Percentiles rank a stretch among this genome's conserved stretches.
Conservation (phyloP, 2,888 invertebrate genomes). For the Loripinus fragilis region DNA sequence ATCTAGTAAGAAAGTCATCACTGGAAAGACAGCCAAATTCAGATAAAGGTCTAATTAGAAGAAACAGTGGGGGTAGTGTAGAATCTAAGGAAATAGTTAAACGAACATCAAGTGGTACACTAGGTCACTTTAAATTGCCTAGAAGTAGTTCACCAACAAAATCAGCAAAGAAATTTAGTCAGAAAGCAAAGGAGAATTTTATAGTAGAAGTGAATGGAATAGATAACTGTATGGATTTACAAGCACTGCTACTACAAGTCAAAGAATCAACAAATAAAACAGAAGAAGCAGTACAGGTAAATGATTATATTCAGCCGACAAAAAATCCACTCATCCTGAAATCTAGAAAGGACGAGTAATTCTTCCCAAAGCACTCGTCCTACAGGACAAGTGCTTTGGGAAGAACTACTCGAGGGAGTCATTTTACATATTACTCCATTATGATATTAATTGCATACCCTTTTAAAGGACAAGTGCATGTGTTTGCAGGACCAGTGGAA, state of each 20-base stretch:
- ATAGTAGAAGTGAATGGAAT: not conserved
- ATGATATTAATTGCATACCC: no score
- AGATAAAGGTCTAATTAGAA: not conserved
- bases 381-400: no score
- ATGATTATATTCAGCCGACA: no score
- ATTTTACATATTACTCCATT: no score
- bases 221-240: conserved; percentile 9
- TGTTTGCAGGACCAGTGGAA: no score
- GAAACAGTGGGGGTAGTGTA: not conserved
- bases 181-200: not conserved
- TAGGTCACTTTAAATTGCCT: conserved; percentile 9
- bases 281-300: conserved; percentile 5
- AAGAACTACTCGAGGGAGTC: no score
- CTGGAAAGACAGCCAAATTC: conserved; percentile 4
- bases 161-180: not conserved
- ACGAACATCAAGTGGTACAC: not conserved
- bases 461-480: no score
- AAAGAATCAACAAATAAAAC: not conserved
- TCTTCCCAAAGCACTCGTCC: no score
- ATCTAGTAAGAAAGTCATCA: conserved; percentile 10
- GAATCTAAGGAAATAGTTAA: not conserved
- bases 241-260: not conserved
- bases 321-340: no score
- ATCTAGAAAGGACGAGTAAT: no score
- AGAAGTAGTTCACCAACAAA: not conserved